Evolutionary conservation across 2,888 invertebrate species (phyloP), one percentile per base, ranked within the genome.

Genomic region (Apodemia mormo): DNA sequence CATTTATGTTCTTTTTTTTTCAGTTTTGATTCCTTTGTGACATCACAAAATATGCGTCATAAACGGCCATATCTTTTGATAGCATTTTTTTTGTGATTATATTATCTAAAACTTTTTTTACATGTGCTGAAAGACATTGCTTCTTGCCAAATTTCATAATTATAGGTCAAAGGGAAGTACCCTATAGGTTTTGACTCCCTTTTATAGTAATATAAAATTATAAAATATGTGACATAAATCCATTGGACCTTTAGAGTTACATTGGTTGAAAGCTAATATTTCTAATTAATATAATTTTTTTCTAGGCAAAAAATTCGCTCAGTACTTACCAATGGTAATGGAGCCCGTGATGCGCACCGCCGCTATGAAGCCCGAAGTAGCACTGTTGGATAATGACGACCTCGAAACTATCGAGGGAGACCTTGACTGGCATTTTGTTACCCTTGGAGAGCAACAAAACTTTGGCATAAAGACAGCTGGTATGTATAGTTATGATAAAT

Each of bases 311-410:
- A 96, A 97, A 79, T 99, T 99, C 83, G 96, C 97, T 77, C 97
- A 97, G 80, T 99, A 98, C 85, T 94, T 99, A 70, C 98, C 98
- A 0, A 94, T 98, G 88, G 98, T 99, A n/a, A 99, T 99, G 97
- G 97, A 96, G 40, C 97, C 98, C 0, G 98, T 99, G 64, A 95
- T 99, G 93, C 96, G 96, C 79, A 97, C 98, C 4, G 99, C 98
- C 8, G 96, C 97, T 6, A 96, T 98, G 94, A 98, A 98, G 86
- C 98, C 99, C 0, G 98, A 99, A 88, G 97, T 99, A 64, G 97
- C 98, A 22, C 90, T 98, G 49, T 87, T 98, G 12, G 98, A 98
- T 85, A 97, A 97, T 87, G 96, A 97, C 79, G 97, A 96, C 80
- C 94, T 97, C 88, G 96, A 97, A 83, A 96, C 96, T 58, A 95